A percentile compares a stretch with the other conserved stretches of the same genome.
These are phyloP conservation scores for Penaeus vannamei DNA, from an alignment of 1,140 invertebrate species.

Conservation along the genomic window DNA sequence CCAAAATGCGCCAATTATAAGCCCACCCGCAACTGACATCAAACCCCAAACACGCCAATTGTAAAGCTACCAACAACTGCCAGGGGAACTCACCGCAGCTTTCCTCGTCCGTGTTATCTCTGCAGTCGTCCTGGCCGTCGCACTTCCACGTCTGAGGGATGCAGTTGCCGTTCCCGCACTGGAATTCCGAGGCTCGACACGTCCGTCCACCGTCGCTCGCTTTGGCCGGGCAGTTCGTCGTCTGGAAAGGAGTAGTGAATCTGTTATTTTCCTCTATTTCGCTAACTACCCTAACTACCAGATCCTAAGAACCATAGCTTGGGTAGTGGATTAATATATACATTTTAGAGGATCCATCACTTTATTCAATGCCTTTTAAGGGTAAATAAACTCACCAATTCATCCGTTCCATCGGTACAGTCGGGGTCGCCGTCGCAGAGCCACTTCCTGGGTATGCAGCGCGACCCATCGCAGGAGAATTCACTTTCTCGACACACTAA, in stretches of 20 bases:
- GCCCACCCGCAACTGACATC: too few species aligned
- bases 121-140: conserved; percentile 87
- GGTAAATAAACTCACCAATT: conserved; percentile 70
- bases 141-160: conserved; percentile 83
- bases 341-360: too few species aligned
- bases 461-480: conserved; percentile 29
- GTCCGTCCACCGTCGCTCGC: conserved; percentile 69
- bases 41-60: too few species aligned
- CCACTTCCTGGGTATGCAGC: conserved; percentile 74
- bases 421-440: conserved; percentile 70
- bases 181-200: conserved; percentile 56
- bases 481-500: conserved; percentile 25
- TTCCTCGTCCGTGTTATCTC: conserved; percentile 86
- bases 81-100: conserved; percentile 68
- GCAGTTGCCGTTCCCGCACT: conserved; percentile 73
- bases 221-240: conserved; percentile 69
- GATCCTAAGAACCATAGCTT: too few species aligned
- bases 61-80: too few species aligned
- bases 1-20: too few species aligned
- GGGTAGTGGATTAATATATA: too few species aligned
- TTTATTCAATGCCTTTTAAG: too few species aligned
- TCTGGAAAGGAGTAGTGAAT: neutral
- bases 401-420: conserved; percentile 78
- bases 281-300: too few species aligned
- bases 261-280: neutral